A percentile compares a stretch with the other conserved stretches of the same genome.
Conservation (phyloP, 1,140 invertebrate species). For the Brachionus plicatilis region DNA sequence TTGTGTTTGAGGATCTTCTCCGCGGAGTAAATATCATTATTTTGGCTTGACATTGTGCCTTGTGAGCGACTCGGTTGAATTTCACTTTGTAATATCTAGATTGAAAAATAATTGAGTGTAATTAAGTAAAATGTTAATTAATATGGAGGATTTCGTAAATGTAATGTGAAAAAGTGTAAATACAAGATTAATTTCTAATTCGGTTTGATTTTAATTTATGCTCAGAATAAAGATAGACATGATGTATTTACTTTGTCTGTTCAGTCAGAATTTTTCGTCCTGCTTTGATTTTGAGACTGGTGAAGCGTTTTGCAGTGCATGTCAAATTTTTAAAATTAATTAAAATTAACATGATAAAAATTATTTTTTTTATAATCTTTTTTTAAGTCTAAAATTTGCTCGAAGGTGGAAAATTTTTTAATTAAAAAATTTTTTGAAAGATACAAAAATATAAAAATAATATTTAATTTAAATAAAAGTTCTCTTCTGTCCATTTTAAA, state of each 20-base stretch:
- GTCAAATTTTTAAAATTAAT: no score
- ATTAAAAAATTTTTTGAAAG: no score
- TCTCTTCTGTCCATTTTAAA: no score
- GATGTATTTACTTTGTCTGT: background rate
- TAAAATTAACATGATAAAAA: no score
- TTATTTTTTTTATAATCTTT: no score
- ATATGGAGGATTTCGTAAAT: background rate
- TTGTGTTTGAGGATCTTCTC: slow-evolving; percentile 19
- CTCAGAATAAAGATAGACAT: background rate
- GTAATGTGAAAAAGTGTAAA: background rate
- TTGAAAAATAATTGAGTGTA: slow-evolving; percentile 18
- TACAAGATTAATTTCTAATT: background rate
- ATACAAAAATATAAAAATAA: no score
- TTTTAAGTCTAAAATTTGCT: no score
- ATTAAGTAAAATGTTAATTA: slow-evolving; percentile 19
- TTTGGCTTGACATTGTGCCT: background rate
- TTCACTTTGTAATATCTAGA: background rate
- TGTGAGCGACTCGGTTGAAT: background rate
- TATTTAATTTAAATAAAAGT: no score
- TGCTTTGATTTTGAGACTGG: no score
- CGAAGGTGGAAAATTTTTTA: no score
- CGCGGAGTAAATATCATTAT: background rate
- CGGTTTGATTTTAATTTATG: background rate
- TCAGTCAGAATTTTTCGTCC: background rate
- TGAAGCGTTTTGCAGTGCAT: no score